phyloP scores from a whole-genome alignment of 2,113 vertebrate genomes.

The Tinamus guttatus region DNA sequence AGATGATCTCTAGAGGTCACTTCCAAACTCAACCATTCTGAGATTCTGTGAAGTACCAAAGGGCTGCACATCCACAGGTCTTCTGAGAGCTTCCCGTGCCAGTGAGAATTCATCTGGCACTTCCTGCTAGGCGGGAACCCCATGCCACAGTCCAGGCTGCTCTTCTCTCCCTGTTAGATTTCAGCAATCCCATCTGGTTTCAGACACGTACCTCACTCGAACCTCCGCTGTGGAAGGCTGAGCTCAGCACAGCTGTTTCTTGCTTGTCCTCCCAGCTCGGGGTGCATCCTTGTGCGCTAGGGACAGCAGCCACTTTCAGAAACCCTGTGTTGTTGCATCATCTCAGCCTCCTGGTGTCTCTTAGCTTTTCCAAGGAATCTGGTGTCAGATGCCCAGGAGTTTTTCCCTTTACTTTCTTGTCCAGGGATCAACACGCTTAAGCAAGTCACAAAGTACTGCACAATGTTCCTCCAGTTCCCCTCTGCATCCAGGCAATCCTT shows the following conservation, averaged over 20 bases:
- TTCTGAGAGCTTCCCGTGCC: neutral
- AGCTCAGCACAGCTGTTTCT: neutral
- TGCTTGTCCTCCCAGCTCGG: fast-evolving
- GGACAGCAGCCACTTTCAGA: neutral
- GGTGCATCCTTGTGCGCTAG: neutral
- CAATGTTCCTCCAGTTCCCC: neutral
- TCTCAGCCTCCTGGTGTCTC: neutral
- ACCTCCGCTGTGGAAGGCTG: neutral
- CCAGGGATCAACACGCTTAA: neutral
- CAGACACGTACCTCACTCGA: neutral
- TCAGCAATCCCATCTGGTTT: neutral
- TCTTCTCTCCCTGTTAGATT: neutral
- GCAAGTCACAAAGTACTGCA: neutral
- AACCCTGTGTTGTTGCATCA: neutral
- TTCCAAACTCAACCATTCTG: too few relatives aligned
- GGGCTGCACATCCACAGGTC: neutral
- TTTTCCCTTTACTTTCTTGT: neutral
- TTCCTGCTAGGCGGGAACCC: neutral
- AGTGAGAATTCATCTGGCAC: neutral
- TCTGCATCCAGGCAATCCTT: neutral
- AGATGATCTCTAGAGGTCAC: too few relatives aligned
- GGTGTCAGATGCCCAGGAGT: neutral
- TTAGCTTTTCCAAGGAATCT: neutral
- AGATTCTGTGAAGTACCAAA: too few relatives aligned
- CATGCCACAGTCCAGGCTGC: neutral